Percentiles rank a stretch among this genome's conserved stretches.
Conservation (phyloP, 1,140 invertebrate species). For the Drosophila eugracilis region DNA sequence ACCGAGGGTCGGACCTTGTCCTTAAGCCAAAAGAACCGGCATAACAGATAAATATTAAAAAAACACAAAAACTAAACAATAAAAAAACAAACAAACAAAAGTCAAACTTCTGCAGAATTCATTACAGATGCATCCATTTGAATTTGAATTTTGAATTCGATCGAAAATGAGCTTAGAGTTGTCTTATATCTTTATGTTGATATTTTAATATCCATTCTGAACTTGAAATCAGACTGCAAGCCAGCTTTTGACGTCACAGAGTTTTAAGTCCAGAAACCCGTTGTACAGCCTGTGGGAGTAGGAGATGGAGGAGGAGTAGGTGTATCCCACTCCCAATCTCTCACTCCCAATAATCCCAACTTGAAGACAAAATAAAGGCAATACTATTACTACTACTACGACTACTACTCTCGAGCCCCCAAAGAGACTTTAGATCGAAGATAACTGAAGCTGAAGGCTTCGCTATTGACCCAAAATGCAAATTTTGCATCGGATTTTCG, state of each 20-base stretch:
- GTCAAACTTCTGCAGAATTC: slow-evolving; percentile 70
- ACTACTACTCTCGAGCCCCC: background rate
- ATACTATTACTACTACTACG: too few species aligned
- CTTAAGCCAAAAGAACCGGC: slow-evolving; percentile 68
- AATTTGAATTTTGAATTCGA: slow-evolving; percentile 46
- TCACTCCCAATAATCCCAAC: too few species aligned
- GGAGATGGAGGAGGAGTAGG: background rate
- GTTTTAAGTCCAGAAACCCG: slow-evolving; percentile 6
- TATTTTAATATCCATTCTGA: slow-evolving; percentile 51
- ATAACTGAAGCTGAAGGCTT: slow-evolving; percentile 25
- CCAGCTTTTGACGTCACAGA: slow-evolving; percentile 9
- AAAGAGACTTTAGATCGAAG: background rate
- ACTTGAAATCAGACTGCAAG: slow-evolving; percentile 45
- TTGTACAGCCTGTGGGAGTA: background rate
- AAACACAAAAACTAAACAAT: background rate
- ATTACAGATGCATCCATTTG: slow-evolving; percentile 76
- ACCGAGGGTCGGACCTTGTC: slow-evolving; percentile 71
- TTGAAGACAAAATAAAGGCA: too few species aligned
- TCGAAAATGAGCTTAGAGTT: slow-evolving; percentile 12
- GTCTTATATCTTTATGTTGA: slow-evolving; percentile 9
- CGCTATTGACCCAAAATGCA: slow-evolving; percentile 67
- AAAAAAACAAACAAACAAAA: slow-evolving; percentile 36
- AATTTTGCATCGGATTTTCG: slow-evolving; percentile 47
- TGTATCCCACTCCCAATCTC: too few species aligned
- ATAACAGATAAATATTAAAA: slow-evolving; percentile 52